Evolutionary conservation across 2,888 invertebrate genomes (phyloP).

Genomic region (Ariolimax columbianus): DNA sequence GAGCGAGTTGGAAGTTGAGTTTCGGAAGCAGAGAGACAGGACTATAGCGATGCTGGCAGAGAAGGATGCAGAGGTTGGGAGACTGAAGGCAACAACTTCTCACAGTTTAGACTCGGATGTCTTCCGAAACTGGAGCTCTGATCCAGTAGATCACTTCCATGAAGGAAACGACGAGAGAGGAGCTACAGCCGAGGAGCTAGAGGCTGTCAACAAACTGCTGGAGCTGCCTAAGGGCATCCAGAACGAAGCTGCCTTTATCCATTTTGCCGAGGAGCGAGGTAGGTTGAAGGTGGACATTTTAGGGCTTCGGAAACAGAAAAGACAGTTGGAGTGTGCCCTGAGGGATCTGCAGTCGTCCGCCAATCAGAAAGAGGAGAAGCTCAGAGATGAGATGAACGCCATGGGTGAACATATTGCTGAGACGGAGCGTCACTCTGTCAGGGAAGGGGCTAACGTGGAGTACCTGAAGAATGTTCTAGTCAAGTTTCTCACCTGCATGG

Average conservation of each 20-base stretch:
- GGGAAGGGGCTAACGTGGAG: conserved; percentile 92
- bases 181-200: conserved; percentile 58
- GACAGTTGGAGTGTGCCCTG: conserved; percentile 81
- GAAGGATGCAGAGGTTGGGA: conserved; percentile 83
- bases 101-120: conserved; percentile 60
- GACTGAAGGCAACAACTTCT: conserved; percentile 72
- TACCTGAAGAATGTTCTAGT: conserved; percentile 94
- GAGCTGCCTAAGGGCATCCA: conserved; percentile 60
- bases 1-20: conserved; percentile 72
- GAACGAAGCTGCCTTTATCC: conserved; percentile 82
- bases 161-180: neutral
- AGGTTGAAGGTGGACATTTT: conserved; percentile 88
- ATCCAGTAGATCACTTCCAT: conserved; percentile 8
- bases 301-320: conserved; percentile 85
- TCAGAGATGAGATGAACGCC: conserved; percentile 80
- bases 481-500: conserved; percentile 87
- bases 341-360: conserved; percentile 81
- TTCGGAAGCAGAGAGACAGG: conserved; percentile 87
- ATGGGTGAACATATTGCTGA: conserved; percentile 81
- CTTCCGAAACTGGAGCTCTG: conserved; percentile 39
- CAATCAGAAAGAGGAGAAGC: conserved; percentile 77
- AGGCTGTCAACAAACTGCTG: conserved; percentile 64
- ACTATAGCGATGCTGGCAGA: conserved; percentile 88
- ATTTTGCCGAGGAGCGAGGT: conserved; percentile 90
- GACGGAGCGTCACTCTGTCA: conserved; percentile 80